Base-by-base conservation (phyloP, 92 coral and sea anemone species). In the Chrysogorgia sp. region DNA sequence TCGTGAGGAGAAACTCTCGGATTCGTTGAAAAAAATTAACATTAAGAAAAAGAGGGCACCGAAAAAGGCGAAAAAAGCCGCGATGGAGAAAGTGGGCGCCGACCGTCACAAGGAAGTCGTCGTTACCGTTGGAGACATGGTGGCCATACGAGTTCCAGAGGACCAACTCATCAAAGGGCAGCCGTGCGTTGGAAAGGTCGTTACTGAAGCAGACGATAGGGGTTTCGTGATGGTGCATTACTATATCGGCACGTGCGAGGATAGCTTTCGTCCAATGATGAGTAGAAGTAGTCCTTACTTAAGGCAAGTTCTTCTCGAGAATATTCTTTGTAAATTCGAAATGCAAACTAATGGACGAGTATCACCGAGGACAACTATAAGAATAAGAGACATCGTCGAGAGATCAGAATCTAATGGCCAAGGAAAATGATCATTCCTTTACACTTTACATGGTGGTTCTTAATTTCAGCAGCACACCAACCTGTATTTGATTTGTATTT, bases 181-280 rank as follows among this genome's bases (percentile, higher is more conserved):
- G 76, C 98, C 98, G 5, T 91, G 98, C 37, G 86, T 94, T 50
- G 98, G 98, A 19, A 89, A 89, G 75, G 87, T 94, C 20, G 87
- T 89, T 14, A 49, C 86, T 19, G 80, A 75, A 4, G 85, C 80
- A 7, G 93, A 94, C 56, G 89, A 81, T 29, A 77, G 77, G 14
- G 90, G 92, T 2, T 75, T 86, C 35, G 63, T 92, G 2, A 83
- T 93, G 13, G 97, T 94, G 6, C 98, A 94, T 69, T 92, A 94
- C 61, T 90, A 89, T 82, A 91, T 91, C 2, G 98, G 98, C 2
- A 81, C 88, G 10, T 94, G 92, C 62, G 88, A 84, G 26, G 96
- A 97, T 0, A 63, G 72, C 29, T 94, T 96, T 93, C 82, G 98
- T 31, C 98, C 98, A 7, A 94, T 94, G 98, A 91, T 94, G 98